Conservation (phyloP, 2,113 vertebrate species). For the rat (Rattus norvegicus) region GRCr8 NC_086023.1:67356001-67356500, state of each 20-base stretch:
- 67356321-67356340: conserved; percentile 41
- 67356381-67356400: too few species aligned
- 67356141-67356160: not conserved
- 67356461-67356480: not conserved
- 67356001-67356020: not conserved
- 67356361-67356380: not conserved
- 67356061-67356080: conserved; percentile 41
- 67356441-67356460: not conserved
- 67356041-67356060: not conserved
- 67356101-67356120: not conserved
- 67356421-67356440: not conserved
- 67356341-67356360: not conserved
- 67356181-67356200: not conserved
- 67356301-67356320: not conserved
- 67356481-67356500: not conserved
- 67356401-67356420: not conserved
- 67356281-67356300: not conserved
- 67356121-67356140: not conserved
- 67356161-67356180: not conserved
- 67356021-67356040: conserved; percentile 10
- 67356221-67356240: not conserved
- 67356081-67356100: conserved; percentile 21
- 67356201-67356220: not conserved
- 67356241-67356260: not conserved
- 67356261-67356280: not conserved